Percentiles rank a stretch among this genome's conserved stretches.
These are phyloP conservation scores for Hipposideros larvatus DNA, from an alignment of 2,797 vertebrate genomes.

Conservation along the genomic window DNA sequence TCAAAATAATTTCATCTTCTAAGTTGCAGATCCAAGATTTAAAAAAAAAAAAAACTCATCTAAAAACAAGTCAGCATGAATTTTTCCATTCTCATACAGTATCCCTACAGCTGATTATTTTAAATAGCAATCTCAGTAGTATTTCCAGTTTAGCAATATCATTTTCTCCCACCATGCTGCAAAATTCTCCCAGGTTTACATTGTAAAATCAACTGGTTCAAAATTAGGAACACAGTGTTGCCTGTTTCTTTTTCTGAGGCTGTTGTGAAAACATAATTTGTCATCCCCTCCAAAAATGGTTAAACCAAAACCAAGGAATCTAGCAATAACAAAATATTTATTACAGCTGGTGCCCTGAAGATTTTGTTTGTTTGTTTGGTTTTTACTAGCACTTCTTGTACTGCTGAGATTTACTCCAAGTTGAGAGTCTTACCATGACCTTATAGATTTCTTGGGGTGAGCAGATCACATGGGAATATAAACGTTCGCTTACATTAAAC, in stretches of 20 bases:
- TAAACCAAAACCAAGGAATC: conserved; percentile 54
- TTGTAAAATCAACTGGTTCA: conserved; percentile 62
- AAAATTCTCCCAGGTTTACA: conserved; percentile 58
- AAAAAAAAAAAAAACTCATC: conserved; percentile 15
- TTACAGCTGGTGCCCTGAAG: neutral
- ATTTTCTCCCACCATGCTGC: conserved; percentile 45
- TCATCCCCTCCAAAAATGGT: conserved; percentile 57
- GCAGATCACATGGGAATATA: neutral
- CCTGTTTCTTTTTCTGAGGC: conserved; percentile 30
- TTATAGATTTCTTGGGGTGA: neutral
- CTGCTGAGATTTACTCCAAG: neutral
- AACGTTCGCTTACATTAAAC: neutral
- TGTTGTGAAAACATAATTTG: conserved; percentile 61
- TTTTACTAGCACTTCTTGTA: neutral
- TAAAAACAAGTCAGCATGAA: conserved; percentile 31
- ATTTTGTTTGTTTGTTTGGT: neutral
- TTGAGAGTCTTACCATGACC: neutral
- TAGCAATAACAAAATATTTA: conserved; percentile 39
- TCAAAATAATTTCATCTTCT: conserved; percentile 35
- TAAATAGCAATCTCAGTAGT: conserved; percentile 59
- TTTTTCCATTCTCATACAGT: conserved; percentile 33
- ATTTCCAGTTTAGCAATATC: conserved; percentile 61
- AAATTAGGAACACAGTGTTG: conserved; percentile 61
- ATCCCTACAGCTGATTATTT: conserved; percentile 60
- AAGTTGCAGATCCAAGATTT: neutral